Conservation (phyloP, 1,140 invertebrate species). For the Rhopalosiphum padi region DNA sequence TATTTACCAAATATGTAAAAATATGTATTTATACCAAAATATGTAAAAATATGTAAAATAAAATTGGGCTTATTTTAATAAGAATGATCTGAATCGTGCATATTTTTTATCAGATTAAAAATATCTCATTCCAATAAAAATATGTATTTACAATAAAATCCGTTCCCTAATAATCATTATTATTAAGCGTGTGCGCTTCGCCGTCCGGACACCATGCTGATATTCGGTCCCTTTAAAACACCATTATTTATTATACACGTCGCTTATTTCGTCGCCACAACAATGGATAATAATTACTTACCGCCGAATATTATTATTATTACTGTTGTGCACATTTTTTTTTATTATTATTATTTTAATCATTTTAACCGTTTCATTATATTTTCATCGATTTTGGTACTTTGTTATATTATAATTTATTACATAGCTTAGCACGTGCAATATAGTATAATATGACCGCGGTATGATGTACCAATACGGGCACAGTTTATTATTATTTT, state of each 20-base stretch:
- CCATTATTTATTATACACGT: constrained; percentile 12
- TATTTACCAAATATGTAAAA: no score
- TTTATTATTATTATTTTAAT: constrained; percentile 1
- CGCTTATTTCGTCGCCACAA: constrained; percentile 33
- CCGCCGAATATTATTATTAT: constrained; percentile 1
- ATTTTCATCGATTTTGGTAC: not conserved
- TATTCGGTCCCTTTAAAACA: constrained; percentile 40
- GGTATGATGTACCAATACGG: no score
- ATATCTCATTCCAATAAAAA: no score
- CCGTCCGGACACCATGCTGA: constrained; percentile 24
- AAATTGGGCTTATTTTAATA: no score
- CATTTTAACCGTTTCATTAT: constrained; percentile 26
- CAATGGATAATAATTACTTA: constrained; percentile 16
- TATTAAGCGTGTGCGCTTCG: not conserved
- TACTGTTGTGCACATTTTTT: not conserved
- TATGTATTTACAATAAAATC: no score
- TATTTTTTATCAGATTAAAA: no score
- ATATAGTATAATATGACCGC: not conserved
- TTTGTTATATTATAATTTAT: not conserved
- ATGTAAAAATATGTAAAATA: no score
- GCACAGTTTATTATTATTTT: no score
- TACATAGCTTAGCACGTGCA: not conserved
- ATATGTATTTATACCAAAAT: no score
- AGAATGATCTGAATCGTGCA: no score
- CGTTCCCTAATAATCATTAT: constrained; percentile 46